Conservation (phyloP, 2,113 vertebrate species). For the Anseranas semipalmata region DNA sequence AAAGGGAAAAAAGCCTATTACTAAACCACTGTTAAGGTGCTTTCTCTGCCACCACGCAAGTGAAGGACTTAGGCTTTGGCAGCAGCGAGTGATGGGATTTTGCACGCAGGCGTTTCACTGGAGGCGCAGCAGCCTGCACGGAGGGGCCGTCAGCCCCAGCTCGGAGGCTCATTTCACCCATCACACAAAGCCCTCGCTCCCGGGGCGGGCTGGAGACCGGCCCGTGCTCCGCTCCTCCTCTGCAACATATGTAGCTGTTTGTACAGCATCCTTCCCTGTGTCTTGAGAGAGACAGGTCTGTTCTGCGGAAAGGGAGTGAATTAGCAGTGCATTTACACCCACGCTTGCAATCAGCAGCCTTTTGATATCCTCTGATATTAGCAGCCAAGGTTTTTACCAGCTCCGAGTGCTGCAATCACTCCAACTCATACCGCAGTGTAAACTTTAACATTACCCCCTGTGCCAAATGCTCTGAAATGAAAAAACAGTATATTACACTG, state of each 20-base stretch:
- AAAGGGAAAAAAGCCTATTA: background rate
- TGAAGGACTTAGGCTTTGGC: background rate
- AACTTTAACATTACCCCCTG: background rate
- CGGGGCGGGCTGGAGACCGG: background rate
- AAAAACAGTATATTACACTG: background rate
- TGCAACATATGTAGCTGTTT: background rate
- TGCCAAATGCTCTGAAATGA: background rate
- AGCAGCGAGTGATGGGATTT: background rate
- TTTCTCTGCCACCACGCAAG: background rate
- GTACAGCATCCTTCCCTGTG: background rate
- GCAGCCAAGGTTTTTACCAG: background rate
- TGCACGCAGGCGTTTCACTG: fast-evolving
- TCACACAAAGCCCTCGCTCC: background rate
- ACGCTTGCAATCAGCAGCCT: background rate
- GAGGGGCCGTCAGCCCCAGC: background rate
- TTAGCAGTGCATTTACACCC: slow-evolving; percentile 1
- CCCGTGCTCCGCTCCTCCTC: background rate
- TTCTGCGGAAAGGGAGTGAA: background rate
- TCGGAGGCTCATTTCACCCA: background rate
- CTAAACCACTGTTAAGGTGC: background rate
- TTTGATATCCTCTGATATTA: background rate
- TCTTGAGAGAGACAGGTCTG: background rate
- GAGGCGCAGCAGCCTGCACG: background rate
- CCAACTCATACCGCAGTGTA: background rate
- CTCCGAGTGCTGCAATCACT: background rate